These are phyloP conservation scores for Parnassius mnemosyne DNA, from an alignment of 2,888 invertebrate species.

Conservation along the genomic window DNA sequence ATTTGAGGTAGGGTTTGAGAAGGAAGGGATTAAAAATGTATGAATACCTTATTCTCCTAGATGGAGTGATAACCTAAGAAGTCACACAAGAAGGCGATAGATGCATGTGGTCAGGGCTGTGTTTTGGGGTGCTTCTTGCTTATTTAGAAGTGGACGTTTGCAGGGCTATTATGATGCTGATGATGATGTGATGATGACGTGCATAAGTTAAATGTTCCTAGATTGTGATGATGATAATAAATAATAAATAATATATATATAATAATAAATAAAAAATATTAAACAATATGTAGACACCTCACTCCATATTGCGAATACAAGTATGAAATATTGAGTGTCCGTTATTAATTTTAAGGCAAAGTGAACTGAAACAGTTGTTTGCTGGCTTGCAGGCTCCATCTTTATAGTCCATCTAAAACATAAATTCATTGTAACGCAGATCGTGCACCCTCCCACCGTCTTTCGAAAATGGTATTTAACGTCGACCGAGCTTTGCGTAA, in stretches of 20 bases:
- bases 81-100: not conserved
- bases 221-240: too few relatives aligned
- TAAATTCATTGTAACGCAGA: constrained; percentile 72
- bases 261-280: too few relatives aligned
- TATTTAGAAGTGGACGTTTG: not conserved
- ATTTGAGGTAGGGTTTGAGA: too few relatives aligned
- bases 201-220: too few relatives aligned
- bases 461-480: constrained; percentile 74
- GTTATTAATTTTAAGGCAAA: constrained; percentile 25
- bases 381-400: constrained; percentile 30
- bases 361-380: constrained; percentile 18
- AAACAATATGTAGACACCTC: too few relatives aligned
- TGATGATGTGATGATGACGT: too few relatives aligned
- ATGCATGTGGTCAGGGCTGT: not conserved
- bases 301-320: too few relatives aligned
- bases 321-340: constrained; percentile 22
- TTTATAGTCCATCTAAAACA: constrained; percentile 55
- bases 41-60: not conserved
- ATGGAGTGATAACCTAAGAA: not conserved
- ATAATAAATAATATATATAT: too few relatives aligned
- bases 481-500: constrained; percentile 76
- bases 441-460: constrained; percentile 59
- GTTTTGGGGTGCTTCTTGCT: not conserved
- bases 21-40: too few relatives aligned
- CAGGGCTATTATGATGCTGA: too few relatives aligned